phyloP scores from a whole-genome alignment of 1,140 invertebrate species.

The Notospermus geniculatus region DNA sequence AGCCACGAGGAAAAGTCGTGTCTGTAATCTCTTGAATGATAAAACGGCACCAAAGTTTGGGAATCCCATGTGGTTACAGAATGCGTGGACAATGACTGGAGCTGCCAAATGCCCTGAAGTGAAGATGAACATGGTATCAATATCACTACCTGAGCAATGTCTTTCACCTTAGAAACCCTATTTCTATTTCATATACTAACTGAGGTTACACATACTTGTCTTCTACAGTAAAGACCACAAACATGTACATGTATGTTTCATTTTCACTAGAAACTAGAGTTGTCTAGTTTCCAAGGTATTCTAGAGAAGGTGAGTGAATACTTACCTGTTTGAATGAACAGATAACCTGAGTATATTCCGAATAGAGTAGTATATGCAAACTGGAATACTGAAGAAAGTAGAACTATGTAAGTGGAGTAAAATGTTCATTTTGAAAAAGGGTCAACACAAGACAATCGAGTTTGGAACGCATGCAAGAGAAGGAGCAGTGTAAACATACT shows the following conservation, averaged over 20 bases:
- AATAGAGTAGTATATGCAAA: slow-evolving; percentile 88
- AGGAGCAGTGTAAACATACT: slow-evolving; percentile 23
- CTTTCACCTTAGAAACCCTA: background rate
- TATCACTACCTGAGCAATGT: no score
- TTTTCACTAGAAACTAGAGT: no score
- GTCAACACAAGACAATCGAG: no score
- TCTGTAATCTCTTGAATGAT: slow-evolving; percentile 63
- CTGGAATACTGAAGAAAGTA: slow-evolving; percentile 72
- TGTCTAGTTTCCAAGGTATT: no score
- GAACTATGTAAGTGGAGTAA: no score
- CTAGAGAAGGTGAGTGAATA: slow-evolving; percentile 8
- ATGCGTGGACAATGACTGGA: slow-evolving; percentile 84
- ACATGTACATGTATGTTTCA: no score
- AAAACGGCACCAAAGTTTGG: slow-evolving; percentile 80
- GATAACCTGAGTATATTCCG: slow-evolving; percentile 87
- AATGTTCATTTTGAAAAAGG: no score
- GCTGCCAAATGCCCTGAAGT: slow-evolving; percentile 79
- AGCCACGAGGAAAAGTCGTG: slow-evolving; percentile 64
- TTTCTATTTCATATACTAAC: background rate
- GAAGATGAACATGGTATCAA: no score
- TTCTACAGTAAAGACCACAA: background rate
- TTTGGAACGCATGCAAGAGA: no score
- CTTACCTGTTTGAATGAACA: slow-evolving; percentile 68
- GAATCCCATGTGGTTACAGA: slow-evolving; percentile 96
- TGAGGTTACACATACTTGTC: background rate